Base-by-base conservation (phyloP, 2,888 invertebrate genomes). In the Lithophane leautieri region DNA sequence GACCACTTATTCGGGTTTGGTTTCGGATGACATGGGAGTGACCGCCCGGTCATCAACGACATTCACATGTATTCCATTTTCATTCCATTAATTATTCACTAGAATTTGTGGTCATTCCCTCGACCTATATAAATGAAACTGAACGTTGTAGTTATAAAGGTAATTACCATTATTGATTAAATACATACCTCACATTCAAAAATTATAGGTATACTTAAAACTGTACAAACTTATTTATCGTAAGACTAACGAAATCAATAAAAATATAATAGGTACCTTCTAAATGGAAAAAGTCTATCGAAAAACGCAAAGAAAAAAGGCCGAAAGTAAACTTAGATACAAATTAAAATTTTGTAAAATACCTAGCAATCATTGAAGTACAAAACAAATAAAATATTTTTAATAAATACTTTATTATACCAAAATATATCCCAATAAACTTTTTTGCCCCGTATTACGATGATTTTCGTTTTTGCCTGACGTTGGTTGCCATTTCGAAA, bases 61-160 rank as follows among this genome's bases (percentile, higher is more conserved):
- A 83, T 72, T 67, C 72, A 52, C 83, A 85, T 82, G 71, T 72
- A 70, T 58, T 40, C 79, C 70, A 82, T 77, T 84, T 79, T 79
- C 71, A 60, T 63, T 42, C 40, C 70, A 78, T 81, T 70, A 63
- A 78, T 86, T 81, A 85, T 85, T 81, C 76, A 76, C 66, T 74
- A 76, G 56, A 58, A 66, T 73, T 61, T 70, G 74, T 67, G 74
- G 72, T 67, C 44, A 67, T 60, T 68, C 62, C 42, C 25, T 34
- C 71, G 50, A 28, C 50, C 65, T 66, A 52, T 58, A 58, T 50
- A 65, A 54, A 47, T n/a, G 58, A 54, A 8, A 65, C 6, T 1
- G 16, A 19, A 19, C 4, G 12, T 50, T 52, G 52, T 12, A 54
- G 25, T 40, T 44, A 52, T 50, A 42, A 28, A 19, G 8, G 0